Base-by-base conservation (phyloP, 2,888 invertebrate species). In the Nematopogon swammerdamellus region DNA sequence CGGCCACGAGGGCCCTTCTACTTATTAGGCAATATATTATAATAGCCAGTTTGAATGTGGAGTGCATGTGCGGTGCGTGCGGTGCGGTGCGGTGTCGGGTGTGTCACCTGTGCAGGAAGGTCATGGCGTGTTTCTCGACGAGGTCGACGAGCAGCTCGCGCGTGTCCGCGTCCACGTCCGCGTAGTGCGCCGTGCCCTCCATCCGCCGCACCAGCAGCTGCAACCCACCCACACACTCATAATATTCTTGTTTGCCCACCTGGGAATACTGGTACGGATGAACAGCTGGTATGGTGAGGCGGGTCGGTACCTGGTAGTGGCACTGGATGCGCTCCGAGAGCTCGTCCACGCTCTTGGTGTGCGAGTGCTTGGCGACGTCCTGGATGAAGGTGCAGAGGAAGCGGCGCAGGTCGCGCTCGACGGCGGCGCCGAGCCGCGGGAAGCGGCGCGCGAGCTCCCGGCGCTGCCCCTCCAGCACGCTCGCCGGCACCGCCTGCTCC, bases 41-140 rank as follows among this genome's bases (percentile, higher is more conserved):
- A 25, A 25, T 25, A 8, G n/a, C n/a, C n/a, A 25, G 25, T 6
- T 25, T 25, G 4, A 8, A 25, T 25, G 4, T 25, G 25, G 25
- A 25, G 8, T 8, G 8, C 25, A 25, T 25, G 4, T 8, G 25
- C 4, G 25, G 25, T 25, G 25, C 5, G 25, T 25, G 5, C 25
- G 8, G 25, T 25, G 25, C 5, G 25, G 25, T 25, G 8, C 25
- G 11, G 14, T 3, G 36, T 14, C 6, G 14, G 36, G 11, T 36
- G 36, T 36, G 19, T 79, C 62, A 87, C 87, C 90, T 88, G 65
- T 98, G 97, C 52, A 97, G 81, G 61, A 89, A 86, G 0, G 92
- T 90, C 87, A 96, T 96, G 47, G 96, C 85, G 64, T 94, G 95
- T 62, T 92, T 92, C 74, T 99, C 99, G 46, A 93, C 90, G 64